Evolutionary conservation across 2,797 vertebrate species (phyloP), one percentile per base, ranked within the genome.

Genomic region (Xiphophorus birchmanni): DNA sequence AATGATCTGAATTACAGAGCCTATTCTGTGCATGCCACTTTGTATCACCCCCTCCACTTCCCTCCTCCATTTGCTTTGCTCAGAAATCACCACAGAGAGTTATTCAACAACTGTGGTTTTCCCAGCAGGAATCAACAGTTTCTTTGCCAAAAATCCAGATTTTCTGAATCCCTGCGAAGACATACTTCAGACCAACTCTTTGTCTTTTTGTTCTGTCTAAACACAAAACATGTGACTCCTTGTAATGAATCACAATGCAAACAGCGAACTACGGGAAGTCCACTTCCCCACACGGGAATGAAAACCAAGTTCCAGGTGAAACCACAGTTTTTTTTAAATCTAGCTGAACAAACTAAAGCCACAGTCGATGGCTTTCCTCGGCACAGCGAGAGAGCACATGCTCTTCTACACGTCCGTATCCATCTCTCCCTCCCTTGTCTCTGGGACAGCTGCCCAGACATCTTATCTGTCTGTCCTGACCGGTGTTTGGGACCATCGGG

Each of bases 401-500:
- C 83, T 86, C 82, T 48, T 88, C 85, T 79, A 87, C 87, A 88
- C 85, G 84, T 89, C 87, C 2, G 79, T 82, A 91, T 91, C 86
- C 76, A 83, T 91, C 86, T 92, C 86, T 72, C 85, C 90, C 79
- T 69, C 76, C 76, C 56, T 78, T 77, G 23, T 92, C 84, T 82
- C 48, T 47, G 86, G 87, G 92, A 92, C 85, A 89, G 89, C 81
- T 89, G 92, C 91, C 89, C 90, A 91, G 84, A 92, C 88, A 83
- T 82, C 87, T 92, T 90, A 94, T 94, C 93, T 94, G 94, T 93
- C 92, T 89, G 83, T 80, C 60, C 86, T 93, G 94, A 94, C 93
- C 93, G 93, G 91, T 91, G 93, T 89, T 88, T 87, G 88, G 90
- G 82, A 92, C 88, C 91, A 81, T 75, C 73, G 86, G 91, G 92